Conservation (phyloP, 2,888 invertebrate genomes). For the Molorchus minor region DNA sequence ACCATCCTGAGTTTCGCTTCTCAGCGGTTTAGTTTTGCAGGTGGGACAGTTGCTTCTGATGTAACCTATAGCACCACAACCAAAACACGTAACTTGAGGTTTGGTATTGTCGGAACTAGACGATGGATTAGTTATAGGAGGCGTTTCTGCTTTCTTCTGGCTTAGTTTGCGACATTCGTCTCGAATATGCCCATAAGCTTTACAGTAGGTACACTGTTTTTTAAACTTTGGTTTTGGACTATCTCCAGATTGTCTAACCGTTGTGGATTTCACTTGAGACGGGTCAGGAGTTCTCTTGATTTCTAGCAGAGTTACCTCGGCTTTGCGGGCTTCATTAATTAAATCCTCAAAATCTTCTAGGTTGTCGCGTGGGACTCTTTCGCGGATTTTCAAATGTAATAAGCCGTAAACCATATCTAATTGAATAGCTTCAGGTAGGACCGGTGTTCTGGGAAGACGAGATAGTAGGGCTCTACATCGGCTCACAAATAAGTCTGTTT, state of each 20-base stretch:
- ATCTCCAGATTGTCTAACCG: not conserved
- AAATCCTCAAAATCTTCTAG: constrained; percentile 7
- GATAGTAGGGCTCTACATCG: constrained; percentile 8
- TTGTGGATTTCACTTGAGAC: not conserved
- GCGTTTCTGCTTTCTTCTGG: not conserved
- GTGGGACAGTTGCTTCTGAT: not conserved
- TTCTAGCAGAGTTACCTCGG: not conserved
- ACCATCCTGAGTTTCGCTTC: not conserved
- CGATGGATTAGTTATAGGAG: not conserved
- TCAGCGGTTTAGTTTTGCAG: not conserved
- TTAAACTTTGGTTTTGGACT: not conserved
- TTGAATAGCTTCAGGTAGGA: constrained; percentile 15
- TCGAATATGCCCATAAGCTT: not conserved
- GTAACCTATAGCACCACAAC: not conserved
- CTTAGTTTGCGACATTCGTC: not conserved
- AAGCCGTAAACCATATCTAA: constrained; percentile 31
- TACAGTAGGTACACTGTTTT: constrained; percentile 3
- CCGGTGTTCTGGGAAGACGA: constrained; percentile 7
- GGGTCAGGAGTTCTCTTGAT: not conserved
- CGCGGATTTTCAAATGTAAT: constrained; percentile 19
- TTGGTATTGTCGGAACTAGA: not conserved
- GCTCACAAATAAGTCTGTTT: constrained; percentile 18
- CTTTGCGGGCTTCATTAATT: constrained; percentile 10
- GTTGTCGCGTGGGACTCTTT: constrained; percentile 21
- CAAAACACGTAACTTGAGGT: not conserved